Conservation (phyloP, 2,888 invertebrate genomes). For the Caenorhabditis sp. region DNA sequence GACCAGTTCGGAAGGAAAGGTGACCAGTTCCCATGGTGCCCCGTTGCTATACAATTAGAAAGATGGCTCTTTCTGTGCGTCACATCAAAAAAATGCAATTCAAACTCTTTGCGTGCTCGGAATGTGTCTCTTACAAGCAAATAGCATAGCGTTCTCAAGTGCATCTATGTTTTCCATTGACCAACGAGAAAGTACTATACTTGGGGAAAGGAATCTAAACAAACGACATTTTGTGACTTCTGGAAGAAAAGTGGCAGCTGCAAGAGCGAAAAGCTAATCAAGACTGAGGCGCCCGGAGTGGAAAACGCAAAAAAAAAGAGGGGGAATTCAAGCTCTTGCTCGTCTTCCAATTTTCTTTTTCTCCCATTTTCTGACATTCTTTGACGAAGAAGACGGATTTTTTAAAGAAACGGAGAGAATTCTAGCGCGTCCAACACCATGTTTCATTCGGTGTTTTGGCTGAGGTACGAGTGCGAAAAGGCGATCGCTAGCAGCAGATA, state of each 20-base stretch:
- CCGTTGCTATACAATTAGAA: too few relatives aligned
- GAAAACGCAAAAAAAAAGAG: background rate
- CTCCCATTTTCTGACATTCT: background rate
- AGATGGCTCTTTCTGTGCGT: too few relatives aligned
- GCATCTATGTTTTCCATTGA: too few relatives aligned
- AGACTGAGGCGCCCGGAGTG: background rate
- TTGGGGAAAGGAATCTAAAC: background rate
- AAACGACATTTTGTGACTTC: background rate
- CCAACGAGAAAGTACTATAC: too few relatives aligned
- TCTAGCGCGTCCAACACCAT: background rate
- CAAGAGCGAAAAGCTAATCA: slow-evolving; percentile 4
- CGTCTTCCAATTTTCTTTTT: slow-evolving; percentile 18
- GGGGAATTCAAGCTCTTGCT: background rate
- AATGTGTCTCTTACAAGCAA: too few relatives aligned
- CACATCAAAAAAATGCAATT: too few relatives aligned
- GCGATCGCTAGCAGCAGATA: background rate
- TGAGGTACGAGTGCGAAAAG: slow-evolving; percentile 5
- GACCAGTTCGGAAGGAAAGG: too few relatives aligned
- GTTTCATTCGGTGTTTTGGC: slow-evolving; percentile 1
- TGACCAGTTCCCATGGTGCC: too few relatives aligned
- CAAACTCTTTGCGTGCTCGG: too few relatives aligned
- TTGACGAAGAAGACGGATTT: too few relatives aligned
- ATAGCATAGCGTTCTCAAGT: too few relatives aligned
- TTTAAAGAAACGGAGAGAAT: background rate
- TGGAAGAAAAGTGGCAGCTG: slow-evolving; percentile 1